These are phyloP conservation scores for Huso huso DNA, from an alignment of 2,797 vertebrate genomes.

Conservation along the genomic window DNA sequence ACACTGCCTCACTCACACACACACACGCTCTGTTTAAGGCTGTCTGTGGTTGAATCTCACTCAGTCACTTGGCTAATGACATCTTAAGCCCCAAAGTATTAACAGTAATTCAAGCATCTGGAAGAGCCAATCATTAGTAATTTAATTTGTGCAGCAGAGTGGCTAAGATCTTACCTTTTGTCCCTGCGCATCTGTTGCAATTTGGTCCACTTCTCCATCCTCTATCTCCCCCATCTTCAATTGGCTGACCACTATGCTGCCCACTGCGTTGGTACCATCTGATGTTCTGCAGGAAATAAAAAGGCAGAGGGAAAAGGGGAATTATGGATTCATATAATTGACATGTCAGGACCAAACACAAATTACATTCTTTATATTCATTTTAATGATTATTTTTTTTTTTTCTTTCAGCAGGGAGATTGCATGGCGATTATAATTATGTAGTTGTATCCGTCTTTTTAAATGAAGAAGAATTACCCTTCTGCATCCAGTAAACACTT, in stretches of 20 bases:
- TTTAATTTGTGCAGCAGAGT: slow-evolving; percentile 28
- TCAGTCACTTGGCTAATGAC: slow-evolving; percentile 48
- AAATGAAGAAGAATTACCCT: slow-evolving; percentile 54
- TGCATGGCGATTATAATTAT: slow-evolving; percentile 10
- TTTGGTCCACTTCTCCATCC: slow-evolving; percentile 74
- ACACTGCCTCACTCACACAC: too few relatives aligned
- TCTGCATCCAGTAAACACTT: slow-evolving; percentile 31
- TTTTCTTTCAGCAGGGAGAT: slow-evolving; percentile 16
- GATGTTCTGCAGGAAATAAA: slow-evolving; percentile 60
- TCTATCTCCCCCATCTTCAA: slow-evolving; percentile 92
- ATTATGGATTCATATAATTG: not conserved
- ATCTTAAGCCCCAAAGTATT: slow-evolving; percentile 40
- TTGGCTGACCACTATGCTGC: slow-evolving; percentile 80
- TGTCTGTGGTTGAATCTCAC: slow-evolving; percentile 39
- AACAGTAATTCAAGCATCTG: slow-evolving; percentile 32
- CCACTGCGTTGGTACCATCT: slow-evolving; percentile 82
- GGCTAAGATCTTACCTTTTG: slow-evolving; percentile 69
- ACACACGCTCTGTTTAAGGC: slow-evolving; percentile 29
- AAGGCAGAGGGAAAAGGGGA: too few relatives aligned
- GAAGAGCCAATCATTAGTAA: slow-evolving; percentile 29
- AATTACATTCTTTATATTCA: slow-evolving; percentile 16
- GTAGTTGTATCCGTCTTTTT: slow-evolving; percentile 13
- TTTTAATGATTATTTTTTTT: slow-evolving; percentile 10
- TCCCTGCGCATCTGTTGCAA: slow-evolving; percentile 66
- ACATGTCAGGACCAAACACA: not conserved